A percentile compares a stretch with the other conserved stretches of the same genome.
Conservation (phyloP, 1,140 invertebrate genomes). For the Pteromalus puparum region DNA sequence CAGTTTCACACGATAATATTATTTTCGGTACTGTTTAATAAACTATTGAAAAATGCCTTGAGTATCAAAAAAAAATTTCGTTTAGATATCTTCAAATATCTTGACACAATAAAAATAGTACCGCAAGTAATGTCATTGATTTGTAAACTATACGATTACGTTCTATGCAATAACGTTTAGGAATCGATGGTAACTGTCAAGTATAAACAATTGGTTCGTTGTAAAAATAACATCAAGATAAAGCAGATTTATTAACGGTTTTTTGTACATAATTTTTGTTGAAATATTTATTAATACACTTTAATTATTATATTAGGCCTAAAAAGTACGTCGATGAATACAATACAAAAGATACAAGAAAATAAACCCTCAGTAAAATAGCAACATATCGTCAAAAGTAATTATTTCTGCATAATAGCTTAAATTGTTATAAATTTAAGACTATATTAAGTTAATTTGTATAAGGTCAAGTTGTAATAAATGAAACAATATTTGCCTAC, state of each 20-base stretch:
- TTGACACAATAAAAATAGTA: neutral
- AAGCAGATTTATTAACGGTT: neutral
- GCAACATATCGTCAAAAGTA: slow-evolving; percentile 34
- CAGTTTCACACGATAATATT: neutral
- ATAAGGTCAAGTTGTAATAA: slow-evolving; percentile 74
- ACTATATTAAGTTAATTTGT: slow-evolving; percentile 71
- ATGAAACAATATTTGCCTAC: slow-evolving; percentile 72
- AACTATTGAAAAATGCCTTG: neutral
- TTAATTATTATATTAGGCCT: slow-evolving; percentile 25
- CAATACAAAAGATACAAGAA: neutral
- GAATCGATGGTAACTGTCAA: neutral
- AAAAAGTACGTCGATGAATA: neutral
- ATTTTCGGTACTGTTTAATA: neutral
- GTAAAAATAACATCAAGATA: neutral
- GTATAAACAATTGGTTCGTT: neutral
- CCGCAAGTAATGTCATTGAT: neutral
- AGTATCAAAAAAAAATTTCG: neutral
- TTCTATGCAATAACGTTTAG: slow-evolving; percentile 9
- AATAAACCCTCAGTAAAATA: slow-evolving; percentile 34
- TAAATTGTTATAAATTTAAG: slow-evolving; percentile 71
- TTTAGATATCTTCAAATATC: neutral
- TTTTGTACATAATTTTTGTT: slow-evolving; percentile 36
- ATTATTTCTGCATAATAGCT: slow-evolving; percentile 56
- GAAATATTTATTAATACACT: slow-evolving; percentile 7
- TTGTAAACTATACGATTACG: neutral